Evolutionary conservation across 2,797 vertebrate species (phyloP), one percentile per base, ranked within the genome.

Genomic region (Poeciliopsis paucimaculata): DNA sequence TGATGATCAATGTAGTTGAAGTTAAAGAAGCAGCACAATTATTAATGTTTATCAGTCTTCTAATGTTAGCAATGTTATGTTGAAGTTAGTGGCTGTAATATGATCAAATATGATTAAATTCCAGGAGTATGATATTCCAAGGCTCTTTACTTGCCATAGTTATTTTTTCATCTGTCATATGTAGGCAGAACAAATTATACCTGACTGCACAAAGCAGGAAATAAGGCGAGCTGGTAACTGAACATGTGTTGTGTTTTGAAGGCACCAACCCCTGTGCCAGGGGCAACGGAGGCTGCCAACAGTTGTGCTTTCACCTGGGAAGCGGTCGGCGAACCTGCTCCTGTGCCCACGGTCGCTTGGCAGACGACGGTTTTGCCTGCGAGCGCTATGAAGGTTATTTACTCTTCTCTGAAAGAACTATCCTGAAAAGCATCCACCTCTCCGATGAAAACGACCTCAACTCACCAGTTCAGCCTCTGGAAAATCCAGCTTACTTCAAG

Each of bases 371-470:
- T 46, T 92, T 97, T 57, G 96, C 95, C 88, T 99, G 98, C 82
- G 92, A 97, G 80, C 96, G 97, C 83, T 98, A 99, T 4, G 97
- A 98, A 84, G 98, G 98, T 5, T 99, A 99, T 93, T 95, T 99
- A 64, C 95, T 99, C 2, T 99, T 98, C 93, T 99, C 98, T 0
- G 98, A 99, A 82, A 97, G 98, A 93, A 98, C 97, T 68, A 97
- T 98, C 86, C 79, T 99, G 64, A 99, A 99, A 93, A 99, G 97
- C 88, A 98, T 99, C 86, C 98, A 99, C 94, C 96, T 99, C 46
- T 98, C 97, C 2, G 98, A 99, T 86, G 98, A 99, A 91, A 98
- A 91, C 73, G 98, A 99, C 94, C 94, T 99, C 83, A 99, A 99
- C 90, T 98, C 98, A 15, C 98, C 98, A 1, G 90, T 99, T 47